Evolutionary conservation across 1,140 invertebrate species (phyloP).

Genomic region (Caenorhabditis inopinata): DNA sequence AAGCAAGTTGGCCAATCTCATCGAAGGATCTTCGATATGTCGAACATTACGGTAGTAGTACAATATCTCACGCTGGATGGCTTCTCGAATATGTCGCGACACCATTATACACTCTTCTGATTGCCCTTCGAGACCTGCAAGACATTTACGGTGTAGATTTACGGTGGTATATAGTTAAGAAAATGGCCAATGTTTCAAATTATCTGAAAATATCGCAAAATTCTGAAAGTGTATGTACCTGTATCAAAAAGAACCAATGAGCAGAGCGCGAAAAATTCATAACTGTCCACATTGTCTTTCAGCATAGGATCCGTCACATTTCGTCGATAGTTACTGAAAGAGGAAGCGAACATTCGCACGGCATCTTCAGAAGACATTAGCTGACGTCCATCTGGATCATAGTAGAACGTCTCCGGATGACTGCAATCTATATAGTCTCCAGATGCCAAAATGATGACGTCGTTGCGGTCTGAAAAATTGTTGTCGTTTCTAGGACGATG

Average conservation of each 20-base stretch:
- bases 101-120: conserved; percentile 23
- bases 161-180: too few species aligned
- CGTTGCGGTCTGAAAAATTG: conserved; percentile 27
- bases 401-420: conserved; percentile 37
- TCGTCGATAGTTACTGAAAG: conserved; percentile 16
- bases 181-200: too few species aligned
- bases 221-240: neutral
- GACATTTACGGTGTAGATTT: too few species aligned
- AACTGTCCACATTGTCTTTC: conserved; percentile 4
- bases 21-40: neutral
- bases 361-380: conserved; percentile 39
- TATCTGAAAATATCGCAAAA: neutral
- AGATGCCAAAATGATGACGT: conserved; percentile 25
- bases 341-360: conserved; percentile 30
- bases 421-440: conserved; percentile 37
- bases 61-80: neutral
- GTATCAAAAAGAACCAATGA: conserved; percentile 38
- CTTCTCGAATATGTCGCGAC: conserved; percentile 1
- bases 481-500: neutral
- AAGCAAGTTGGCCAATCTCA: conserved; percentile 14
- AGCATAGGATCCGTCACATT: conserved; percentile 35
- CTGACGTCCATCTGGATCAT: conserved; percentile 21
- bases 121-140: conserved; percentile 29
- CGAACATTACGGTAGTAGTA: conserved; percentile 28
- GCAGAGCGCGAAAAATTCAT: conserved; percentile 38